Conservation (phyloP, 2,888 invertebrate species). For the Leucophenga montana region DNA sequence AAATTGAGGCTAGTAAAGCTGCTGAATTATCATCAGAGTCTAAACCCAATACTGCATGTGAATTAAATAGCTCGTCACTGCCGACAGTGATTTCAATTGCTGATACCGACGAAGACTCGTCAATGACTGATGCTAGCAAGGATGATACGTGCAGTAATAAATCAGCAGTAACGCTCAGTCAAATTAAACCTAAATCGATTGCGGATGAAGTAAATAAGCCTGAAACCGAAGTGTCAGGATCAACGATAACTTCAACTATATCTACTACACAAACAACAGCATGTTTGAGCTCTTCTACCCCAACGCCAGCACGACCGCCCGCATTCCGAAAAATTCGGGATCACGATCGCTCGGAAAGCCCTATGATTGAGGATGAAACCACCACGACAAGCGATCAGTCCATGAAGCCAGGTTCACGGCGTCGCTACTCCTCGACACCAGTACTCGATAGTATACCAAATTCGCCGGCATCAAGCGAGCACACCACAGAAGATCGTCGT, state of each 20-base stretch:
- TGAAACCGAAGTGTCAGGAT: slow-evolving; percentile 33
- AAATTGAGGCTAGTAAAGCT: neutral
- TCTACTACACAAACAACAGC: slow-evolving; percentile 41
- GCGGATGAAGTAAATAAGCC: neutral
- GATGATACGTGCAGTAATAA: slow-evolving; percentile 50
- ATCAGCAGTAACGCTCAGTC: slow-evolving; percentile 25
- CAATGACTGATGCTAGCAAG: slow-evolving; percentile 63
- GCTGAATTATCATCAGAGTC: neutral
- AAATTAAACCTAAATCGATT: slow-evolving; percentile 29
- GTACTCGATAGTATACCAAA: slow-evolving; percentile 79
- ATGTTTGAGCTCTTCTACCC: slow-evolving; percentile 15
- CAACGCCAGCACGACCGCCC: slow-evolving; percentile 56
- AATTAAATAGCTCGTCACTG: neutral
- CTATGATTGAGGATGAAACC: slow-evolving; percentile 75
- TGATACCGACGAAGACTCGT: slow-evolving; percentile 66
- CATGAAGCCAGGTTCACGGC: slow-evolving; percentile 59
- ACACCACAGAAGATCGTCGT: slow-evolving; percentile 76
- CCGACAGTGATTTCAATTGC: slow-evolving; percentile 48
- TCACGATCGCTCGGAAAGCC: slow-evolving; percentile 75
- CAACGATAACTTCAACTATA: slow-evolving; percentile 11
- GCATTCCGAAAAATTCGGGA: slow-evolving; percentile 71
- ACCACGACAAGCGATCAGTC: slow-evolving; percentile 69
- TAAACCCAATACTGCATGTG: neutral
- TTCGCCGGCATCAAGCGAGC: slow-evolving; percentile 78
- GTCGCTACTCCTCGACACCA: slow-evolving; percentile 74